A percentile compares a stretch with the other conserved stretches of the same genome.
These are phyloP conservation scores for Labeo rohita DNA, from an alignment of 2,113 vertebrate species.

Conservation along the genomic window DNA sequence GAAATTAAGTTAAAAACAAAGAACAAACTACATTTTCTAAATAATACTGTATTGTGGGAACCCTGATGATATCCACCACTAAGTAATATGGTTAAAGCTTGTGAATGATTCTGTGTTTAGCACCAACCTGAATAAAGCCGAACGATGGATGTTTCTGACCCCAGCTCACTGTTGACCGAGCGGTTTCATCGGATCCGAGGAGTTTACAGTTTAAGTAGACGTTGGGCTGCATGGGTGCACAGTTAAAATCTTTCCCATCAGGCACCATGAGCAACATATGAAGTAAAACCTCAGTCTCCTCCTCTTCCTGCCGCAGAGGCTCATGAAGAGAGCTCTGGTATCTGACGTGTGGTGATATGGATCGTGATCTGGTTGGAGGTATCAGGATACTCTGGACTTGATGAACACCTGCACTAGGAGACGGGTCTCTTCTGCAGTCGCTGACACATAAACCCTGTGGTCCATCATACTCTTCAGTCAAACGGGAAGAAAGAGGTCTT, in stretches of 20 bases:
- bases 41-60: not conserved
- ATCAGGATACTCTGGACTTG: not conserved
- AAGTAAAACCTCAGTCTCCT: conserved; percentile 74
- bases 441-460: conserved; percentile 22
- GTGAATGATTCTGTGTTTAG: not conserved
- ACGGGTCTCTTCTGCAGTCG: conserved; percentile 45
- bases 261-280: conserved; percentile 90
- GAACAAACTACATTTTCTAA: not conserved
- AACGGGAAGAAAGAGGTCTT: conserved; percentile 36
- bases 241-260: conserved; percentile 84
- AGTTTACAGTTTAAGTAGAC: conserved; percentile 92
- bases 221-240: conserved; percentile 73
- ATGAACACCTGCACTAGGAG: not conserved
- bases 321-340: conserved; percentile 25
- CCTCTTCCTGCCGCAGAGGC: conserved; percentile 53
- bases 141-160: conserved; percentile 83
- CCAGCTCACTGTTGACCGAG: conserved; percentile 84
- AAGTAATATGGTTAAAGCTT: not conserved
- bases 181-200: conserved; percentile 83
- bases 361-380: not conserved
- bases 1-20: not conserved
- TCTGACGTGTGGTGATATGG: not conserved
- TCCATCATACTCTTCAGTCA: not conserved
- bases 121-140: conserved; percentile 86
- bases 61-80: not conserved